A percentile compares a stretch with the other conserved stretches of the same genome.
These are phyloP conservation scores for Ganaspis sp. DNA, from an alignment of 1,140 invertebrate species.

Conservation along the genomic window DNA sequence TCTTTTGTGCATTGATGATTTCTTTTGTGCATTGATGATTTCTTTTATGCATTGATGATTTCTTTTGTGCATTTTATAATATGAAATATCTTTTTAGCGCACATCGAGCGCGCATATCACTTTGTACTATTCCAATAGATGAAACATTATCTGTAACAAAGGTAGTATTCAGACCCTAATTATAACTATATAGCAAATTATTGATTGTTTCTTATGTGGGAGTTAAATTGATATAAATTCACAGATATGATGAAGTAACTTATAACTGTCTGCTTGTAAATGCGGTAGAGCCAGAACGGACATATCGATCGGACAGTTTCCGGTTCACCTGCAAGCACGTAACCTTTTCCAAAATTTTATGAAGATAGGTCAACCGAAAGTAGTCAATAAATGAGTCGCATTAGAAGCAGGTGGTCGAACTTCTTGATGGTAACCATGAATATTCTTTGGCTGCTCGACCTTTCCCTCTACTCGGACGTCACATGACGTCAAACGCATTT, in stretches of 20 bases:
- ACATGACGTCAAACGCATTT: slow-evolving; percentile 17
- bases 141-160: no score
- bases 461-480: slow-evolving; percentile 3
- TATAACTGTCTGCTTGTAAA: background rate
- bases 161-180: no score
- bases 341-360: slow-evolving; percentile 59
- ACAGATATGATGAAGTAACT: slow-evolving; percentile 12
- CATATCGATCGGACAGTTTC: slow-evolving; percentile 64
- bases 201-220: background rate
- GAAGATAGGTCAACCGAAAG: slow-evolving; percentile 63
- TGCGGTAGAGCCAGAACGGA: slow-evolving; percentile 49
- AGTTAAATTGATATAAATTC: background rate
- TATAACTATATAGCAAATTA: background rate
- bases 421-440: background rate
- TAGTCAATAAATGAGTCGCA: slow-evolving; percentile 36
- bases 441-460: slow-evolving; percentile 4
- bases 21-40: no score
- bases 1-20: no score
- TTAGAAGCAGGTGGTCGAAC: slow-evolving; percentile 5
- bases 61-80: no score
- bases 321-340: slow-evolving; percentile 55
- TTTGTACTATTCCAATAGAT: no score
- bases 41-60: no score
- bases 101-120: no score
- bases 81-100: no score